Conservation (phyloP, 1,140 invertebrate genomes). For the Drosophila burlai region DNA sequence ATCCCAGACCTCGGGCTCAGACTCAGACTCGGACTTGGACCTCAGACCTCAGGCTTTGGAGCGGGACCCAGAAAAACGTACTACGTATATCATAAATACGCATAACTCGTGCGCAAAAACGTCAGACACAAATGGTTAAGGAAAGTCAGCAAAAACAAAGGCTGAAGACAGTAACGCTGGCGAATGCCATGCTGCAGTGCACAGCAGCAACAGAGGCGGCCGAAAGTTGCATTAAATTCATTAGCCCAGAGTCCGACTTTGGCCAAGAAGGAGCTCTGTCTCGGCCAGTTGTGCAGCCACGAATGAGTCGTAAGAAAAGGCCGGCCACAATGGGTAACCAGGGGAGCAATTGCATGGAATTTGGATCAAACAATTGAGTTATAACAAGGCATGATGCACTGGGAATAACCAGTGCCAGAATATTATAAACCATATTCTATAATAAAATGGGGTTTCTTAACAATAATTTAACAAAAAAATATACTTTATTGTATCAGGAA, state of each 20-base stretch:
- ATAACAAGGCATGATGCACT: slow-evolving; percentile 52
- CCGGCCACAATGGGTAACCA: slow-evolving; percentile 72
- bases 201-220: slow-evolving; percentile 41
- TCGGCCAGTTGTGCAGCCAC: slow-evolving; percentile 46
- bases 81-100: slow-evolving; percentile 81
- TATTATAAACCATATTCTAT: neutral
- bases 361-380: slow-evolving; percentile 82
- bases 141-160: slow-evolving; percentile 55
- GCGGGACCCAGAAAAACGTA: slow-evolving; percentile 23
- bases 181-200: slow-evolving; percentile 73
- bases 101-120: slow-evolving; percentile 83
- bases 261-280: slow-evolving; percentile 33
- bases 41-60: slow-evolving; percentile 12
- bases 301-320: slow-evolving; percentile 40
- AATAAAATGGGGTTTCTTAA: neutral
- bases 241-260: slow-evolving; percentile 60
- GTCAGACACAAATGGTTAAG: slow-evolving; percentile 74
- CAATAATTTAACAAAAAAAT: too few relatives aligned
- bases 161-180: slow-evolving; percentile 22
- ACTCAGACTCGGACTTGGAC: slow-evolving; percentile 3
- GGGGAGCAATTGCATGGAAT: slow-evolving; percentile 82
- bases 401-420: neutral
- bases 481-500: neutral
- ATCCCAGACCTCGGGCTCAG: slow-evolving; percentile 28
- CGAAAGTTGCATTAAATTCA: slow-evolving; percentile 81